Conservation (phyloP, 35 echinoderm and acorn worm species). For the Diadema setosum region DNA sequence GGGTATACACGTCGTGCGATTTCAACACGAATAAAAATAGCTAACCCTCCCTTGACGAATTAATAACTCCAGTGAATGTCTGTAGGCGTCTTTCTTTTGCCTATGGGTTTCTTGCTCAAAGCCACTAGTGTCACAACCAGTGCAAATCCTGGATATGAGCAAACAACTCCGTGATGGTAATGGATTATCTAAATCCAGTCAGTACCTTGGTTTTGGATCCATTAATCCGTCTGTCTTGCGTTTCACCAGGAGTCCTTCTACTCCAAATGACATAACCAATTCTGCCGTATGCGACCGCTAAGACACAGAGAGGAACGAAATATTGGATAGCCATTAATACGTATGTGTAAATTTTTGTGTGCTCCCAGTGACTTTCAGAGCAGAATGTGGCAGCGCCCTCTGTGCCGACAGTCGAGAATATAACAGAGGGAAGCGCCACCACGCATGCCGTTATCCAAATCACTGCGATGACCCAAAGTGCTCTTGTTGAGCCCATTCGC, state of each 20-base stretch:
- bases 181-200: no score
- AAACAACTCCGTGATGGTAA: no score
- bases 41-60: no score
- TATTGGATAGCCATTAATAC: constrained; percentile 73
- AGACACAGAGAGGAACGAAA: constrained; percentile 60
- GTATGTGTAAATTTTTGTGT: constrained; percentile 51
- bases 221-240: constrained; percentile 75
- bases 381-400: constrained; percentile 37
- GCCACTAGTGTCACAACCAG: no score
- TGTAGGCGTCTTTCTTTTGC: no score
- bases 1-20: no score
- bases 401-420: not conserved
- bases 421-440: constrained; percentile 56
- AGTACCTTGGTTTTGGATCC: constrained; percentile 93
- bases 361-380: constrained; percentile 51
- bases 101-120: no score
- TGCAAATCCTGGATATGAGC: no score
- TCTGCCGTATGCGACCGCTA: constrained; percentile 63
- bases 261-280: constrained; percentile 88
- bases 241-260: constrained; percentile 83
- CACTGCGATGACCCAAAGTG: constrained; percentile 54
- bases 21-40: no score
- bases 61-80: no score
- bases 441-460: constrained; percentile 71
- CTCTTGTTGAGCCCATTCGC: constrained; percentile 61